Conservation (phyloP, 2,888 invertebrate genomes). For the Adineta ricciae region DNA sequence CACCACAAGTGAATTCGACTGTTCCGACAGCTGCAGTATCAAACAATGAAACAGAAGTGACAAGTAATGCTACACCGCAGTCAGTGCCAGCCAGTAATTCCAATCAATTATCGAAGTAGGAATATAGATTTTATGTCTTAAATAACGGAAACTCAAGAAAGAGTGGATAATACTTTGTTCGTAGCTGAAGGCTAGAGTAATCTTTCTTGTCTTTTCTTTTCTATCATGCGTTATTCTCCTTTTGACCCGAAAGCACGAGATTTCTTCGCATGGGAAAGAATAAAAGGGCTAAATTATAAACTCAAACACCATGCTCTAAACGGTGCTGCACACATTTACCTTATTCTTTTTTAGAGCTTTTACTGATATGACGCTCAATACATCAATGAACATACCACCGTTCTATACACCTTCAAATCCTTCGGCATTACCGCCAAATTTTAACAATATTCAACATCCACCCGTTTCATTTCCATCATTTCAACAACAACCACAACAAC, state of each 20-base stretch:
- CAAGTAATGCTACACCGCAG: background rate
- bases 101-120: background rate
- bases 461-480: background rate
- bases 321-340: no score
- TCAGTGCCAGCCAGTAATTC: background rate
- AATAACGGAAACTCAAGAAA: no score
- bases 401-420: background rate
- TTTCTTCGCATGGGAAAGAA: no score
- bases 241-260: no score
- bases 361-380: background rate
- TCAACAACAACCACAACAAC: background rate
- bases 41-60: slow-evolving; percentile 11
- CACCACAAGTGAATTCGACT: background rate
- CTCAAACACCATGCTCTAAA: no score
- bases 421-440: background rate
- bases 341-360: background rate
- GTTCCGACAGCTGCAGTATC: slow-evolving; percentile 23
- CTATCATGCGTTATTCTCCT: no score
- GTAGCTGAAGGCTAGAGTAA: no score
- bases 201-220: no score
- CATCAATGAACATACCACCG: background rate
- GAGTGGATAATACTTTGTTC: no score
- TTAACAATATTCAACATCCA: background rate
- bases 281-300: no score
- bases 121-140: background rate